A percentile compares a stretch with the other conserved stretches of the same genome.
phyloP scores from a whole-genome alignment of 2,888 invertebrate species.

The Aspidapion aeneum region DNA sequence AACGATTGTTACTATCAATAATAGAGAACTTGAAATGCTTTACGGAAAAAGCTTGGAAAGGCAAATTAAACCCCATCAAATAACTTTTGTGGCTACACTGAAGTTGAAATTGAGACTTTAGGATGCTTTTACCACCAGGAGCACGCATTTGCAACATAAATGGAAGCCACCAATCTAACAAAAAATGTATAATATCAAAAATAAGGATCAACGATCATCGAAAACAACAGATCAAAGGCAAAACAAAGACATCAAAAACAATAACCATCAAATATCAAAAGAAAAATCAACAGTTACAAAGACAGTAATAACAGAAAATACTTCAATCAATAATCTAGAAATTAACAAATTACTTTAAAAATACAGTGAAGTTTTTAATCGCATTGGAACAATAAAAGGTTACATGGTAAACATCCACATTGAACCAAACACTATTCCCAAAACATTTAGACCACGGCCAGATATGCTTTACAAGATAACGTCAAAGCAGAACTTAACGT shows the following conservation, averaged over 20 bases:
- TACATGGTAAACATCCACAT: constrained; percentile 11
- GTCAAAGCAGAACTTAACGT: constrained; percentile 24
- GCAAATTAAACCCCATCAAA: too few relatives aligned
- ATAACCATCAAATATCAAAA: too few relatives aligned
- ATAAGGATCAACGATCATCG: too few relatives aligned
- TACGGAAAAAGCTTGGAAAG: too few relatives aligned
- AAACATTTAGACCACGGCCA: constrained; percentile 8
- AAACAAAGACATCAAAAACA: too few relatives aligned
- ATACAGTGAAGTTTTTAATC: constrained; percentile 8
- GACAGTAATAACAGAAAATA: neutral
- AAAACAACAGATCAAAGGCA: too few relatives aligned
- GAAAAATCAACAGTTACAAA: too few relatives aligned
- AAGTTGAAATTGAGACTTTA: neutral
- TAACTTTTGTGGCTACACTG: neutral
- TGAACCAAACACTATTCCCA: constrained; percentile 3
- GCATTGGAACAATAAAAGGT: constrained; percentile 5
- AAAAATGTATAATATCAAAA: neutral
- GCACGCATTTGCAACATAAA: neutral
- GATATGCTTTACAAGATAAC: constrained; percentile 20
- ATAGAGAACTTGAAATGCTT: too few relatives aligned
- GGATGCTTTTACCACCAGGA: neutral
- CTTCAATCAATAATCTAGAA: neutral
- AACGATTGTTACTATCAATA: too few relatives aligned
- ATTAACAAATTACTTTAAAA: neutral
- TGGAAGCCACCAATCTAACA: neutral